phyloP scores from a whole-genome alignment of 2,797 vertebrate genomes.

The Gouania willdenowi region DNA sequence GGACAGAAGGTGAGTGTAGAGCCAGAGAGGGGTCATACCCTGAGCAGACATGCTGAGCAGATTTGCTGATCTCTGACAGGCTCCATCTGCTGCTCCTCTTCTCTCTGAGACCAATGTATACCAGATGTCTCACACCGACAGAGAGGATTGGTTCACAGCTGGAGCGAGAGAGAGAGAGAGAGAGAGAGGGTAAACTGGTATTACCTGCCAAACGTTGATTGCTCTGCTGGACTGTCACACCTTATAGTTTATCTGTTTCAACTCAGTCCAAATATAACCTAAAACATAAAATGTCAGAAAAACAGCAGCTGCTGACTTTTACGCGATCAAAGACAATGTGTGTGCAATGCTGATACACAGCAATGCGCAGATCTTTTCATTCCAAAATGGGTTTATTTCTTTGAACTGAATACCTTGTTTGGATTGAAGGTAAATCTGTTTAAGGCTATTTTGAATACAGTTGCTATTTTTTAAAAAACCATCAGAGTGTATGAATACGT shows the following conservation, averaged over 20 bases:
- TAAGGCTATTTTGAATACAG: no score
- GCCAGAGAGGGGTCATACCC: no score
- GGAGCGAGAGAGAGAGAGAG: not conserved
- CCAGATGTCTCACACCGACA: conserved; percentile 72
- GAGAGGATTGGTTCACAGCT: conserved; percentile 55
- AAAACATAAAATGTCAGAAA: conserved; percentile 10
- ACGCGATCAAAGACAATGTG: conserved; percentile 5
- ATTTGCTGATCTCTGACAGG: conserved; percentile 47
- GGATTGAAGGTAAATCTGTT: no score
- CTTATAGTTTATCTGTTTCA: conserved; percentile 18
- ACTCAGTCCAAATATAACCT: conserved; percentile 2
- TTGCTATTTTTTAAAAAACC: no score
- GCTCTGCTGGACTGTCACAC: conserved; percentile 18
- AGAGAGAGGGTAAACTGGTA: not conserved
- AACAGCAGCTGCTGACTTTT: not conserved
- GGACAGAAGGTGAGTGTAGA: conserved; percentile 6
- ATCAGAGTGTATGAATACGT: no score
- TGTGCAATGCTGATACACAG: no score
- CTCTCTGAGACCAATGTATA: conserved; percentile 61
- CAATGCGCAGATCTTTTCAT: no score
- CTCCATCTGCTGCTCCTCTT: conserved; percentile 50
- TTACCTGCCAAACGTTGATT: conserved; percentile 34
- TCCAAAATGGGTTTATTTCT: not conserved
- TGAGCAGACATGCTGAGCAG: conserved; percentile 35
- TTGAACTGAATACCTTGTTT: conserved; percentile 5